Percentiles rank a stretch among this genome's conserved stretches.
Evolutionary conservation across 2,888 invertebrate genomes (phyloP).

Genomic region (Protula sp.): DNA sequence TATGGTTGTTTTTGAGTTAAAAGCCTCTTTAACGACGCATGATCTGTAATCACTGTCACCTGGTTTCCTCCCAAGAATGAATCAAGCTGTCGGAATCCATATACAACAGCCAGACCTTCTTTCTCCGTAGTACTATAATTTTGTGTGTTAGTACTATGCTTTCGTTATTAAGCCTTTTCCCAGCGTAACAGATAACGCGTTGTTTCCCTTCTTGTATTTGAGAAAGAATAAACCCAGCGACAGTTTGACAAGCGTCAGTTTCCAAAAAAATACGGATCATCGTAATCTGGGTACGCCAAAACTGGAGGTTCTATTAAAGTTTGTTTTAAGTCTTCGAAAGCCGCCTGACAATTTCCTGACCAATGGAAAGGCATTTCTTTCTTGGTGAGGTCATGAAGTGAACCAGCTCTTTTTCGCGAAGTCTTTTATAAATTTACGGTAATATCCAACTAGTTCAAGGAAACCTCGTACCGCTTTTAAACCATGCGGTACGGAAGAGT

Average conservation of each 20-base stretch:
- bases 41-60: neutral
- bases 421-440: neutral
- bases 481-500: neutral
- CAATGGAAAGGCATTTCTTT: neutral
- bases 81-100: neutral
- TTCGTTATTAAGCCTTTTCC: neutral
- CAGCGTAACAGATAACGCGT: neutral
- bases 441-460: neutral
- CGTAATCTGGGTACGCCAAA: conserved; percentile 1
- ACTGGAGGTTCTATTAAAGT: neutral
- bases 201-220: neutral
- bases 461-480: neutral
- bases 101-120: neutral
- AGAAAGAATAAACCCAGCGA: neutral
- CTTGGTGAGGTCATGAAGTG: neutral
- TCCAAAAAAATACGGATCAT: neutral
- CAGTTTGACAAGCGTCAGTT: neutral
- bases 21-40: conserved; percentile 1
- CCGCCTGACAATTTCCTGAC: neutral
- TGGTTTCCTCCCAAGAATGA: neutral
- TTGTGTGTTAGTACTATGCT: too few species aligned
- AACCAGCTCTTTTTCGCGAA: neutral
- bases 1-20: neutral
- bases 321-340: neutral
- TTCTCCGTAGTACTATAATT: conserved; percentile 1